Evolutionary conservation across 1,140 invertebrate species (phyloP).

Genomic region (Capitella teleta): DNA sequence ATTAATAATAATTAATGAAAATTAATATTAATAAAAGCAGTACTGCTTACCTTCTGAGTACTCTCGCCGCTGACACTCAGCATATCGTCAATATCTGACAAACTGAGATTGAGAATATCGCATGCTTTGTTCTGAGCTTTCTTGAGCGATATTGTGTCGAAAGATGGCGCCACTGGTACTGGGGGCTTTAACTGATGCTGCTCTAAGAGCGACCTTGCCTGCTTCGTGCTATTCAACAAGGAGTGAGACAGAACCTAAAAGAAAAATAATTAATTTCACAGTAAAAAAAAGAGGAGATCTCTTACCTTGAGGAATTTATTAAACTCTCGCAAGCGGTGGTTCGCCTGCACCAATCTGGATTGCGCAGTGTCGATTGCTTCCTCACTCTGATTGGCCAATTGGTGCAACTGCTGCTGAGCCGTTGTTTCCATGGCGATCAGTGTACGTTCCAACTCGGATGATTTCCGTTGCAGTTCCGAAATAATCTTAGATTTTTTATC

Average conservation of each 20-base stretch:
- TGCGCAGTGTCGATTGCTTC: conserved; percentile 31
- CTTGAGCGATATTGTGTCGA: not conserved
- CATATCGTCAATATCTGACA: not conserved
- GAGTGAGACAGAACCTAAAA: conserved; percentile 22
- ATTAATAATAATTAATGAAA: too few species aligned
- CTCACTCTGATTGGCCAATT: conserved; percentile 32
- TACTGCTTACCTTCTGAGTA: too few species aligned
- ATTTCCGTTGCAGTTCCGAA: conserved; percentile 8
- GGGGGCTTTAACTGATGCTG: not conserved
- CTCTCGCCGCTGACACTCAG: too few species aligned
- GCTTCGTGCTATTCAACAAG: conserved; percentile 18
- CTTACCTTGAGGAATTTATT: conserved; percentile 29
- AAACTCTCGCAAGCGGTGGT: conserved; percentile 20
- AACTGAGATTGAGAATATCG: not conserved
- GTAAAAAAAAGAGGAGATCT: not conserved
- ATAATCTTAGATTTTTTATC: conserved; percentile 21
- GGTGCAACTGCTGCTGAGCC: conserved; percentile 30
- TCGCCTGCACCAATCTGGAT: conserved; percentile 23
- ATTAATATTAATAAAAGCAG: too few species aligned
- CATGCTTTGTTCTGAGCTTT: not conserved
- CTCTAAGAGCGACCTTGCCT: conserved; percentile 16
- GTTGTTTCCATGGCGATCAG: conserved; percentile 28
- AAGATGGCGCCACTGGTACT: not conserved
- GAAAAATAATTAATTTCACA: not conserved
- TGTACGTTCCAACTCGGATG: conserved; percentile 23